Percentiles rank a stretch among this genome's conserved stretches.
Conservation (phyloP, 2,113 vertebrate species). For the Passerina amoena region DNA sequence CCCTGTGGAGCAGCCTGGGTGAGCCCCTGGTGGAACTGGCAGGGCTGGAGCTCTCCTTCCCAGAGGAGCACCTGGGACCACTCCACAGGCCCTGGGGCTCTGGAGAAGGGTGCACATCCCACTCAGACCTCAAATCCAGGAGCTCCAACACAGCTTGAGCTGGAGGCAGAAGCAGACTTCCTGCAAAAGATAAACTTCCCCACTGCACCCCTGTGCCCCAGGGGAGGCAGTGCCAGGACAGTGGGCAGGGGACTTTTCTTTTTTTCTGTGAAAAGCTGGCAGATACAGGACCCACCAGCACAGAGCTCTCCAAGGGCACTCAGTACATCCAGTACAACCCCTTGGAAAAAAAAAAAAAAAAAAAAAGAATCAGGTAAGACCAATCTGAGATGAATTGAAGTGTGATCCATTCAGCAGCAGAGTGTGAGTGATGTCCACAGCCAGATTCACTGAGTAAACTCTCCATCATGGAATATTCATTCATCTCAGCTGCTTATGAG, state of each 20-base stretch:
- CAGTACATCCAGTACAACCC: not conserved
- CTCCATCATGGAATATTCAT: constrained; percentile 43
- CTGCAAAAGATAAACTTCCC: not conserved
- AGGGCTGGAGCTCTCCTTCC: not conserved
- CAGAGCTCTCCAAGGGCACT: rapidly evolving
- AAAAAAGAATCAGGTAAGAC: not conserved
- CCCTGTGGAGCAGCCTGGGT: not conserved
- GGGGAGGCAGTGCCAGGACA: not conserved
- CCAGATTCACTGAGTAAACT: not conserved
- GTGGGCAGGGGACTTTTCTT: not conserved
- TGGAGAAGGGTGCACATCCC: not conserved
- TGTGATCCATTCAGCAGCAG: not conserved
- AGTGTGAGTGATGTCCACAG: not conserved
- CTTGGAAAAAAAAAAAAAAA: not conserved
- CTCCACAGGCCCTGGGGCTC: not conserved
- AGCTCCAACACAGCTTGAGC: not conserved
- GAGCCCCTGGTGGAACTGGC: not conserved
- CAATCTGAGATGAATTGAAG: not conserved
- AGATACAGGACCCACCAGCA: not conserved
- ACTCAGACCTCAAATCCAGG: not conserved
- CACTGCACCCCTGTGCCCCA: not conserved
- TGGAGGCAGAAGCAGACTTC: not conserved
- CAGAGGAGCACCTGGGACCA: not conserved
- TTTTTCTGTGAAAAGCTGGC: not conserved
- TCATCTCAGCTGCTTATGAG: not conserved